Evolutionary conservation across 1,140 invertebrate genomes (phyloP).

Genomic region (Sminthurides bifidus): DNA sequence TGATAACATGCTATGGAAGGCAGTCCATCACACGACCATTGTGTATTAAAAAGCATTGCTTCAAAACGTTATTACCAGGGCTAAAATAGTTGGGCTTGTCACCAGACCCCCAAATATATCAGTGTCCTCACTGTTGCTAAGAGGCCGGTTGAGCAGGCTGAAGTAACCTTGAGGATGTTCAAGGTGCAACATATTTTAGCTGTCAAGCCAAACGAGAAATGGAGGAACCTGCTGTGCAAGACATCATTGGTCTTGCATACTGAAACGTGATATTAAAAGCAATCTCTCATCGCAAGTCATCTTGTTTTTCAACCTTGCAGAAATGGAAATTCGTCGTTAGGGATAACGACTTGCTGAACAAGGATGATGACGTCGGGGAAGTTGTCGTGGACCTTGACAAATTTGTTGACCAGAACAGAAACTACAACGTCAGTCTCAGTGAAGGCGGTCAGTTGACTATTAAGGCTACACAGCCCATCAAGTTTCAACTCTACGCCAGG

Average conservation of each 20-base stretch:
- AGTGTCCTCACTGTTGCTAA: not conserved
- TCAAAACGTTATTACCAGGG: too few relatives aligned
- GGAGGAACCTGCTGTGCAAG: not conserved
- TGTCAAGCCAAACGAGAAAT: not conserved
- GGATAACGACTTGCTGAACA: constrained; percentile 3
- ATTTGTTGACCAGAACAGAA: constrained; percentile 20
- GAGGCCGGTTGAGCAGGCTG: not conserved
- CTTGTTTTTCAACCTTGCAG: not conserved
- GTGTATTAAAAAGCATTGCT: too few relatives aligned
- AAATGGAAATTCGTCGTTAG: constrained; percentile 6
- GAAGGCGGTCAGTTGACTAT: constrained; percentile 13
- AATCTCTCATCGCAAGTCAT: not conserved
- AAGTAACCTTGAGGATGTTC: not conserved
- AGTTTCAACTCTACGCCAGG: constrained; percentile 18
- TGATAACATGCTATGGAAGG: too few relatives aligned
- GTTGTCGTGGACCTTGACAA: constrained; percentile 13
- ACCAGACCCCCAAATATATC: too few relatives aligned
- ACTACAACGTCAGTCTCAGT: constrained; percentile 6
- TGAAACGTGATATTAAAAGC: not conserved
- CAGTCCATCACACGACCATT: too few relatives aligned
- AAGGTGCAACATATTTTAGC: not conserved
- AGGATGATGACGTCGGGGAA: constrained; percentile 13
- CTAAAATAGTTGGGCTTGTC: not conserved
- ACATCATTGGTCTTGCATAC: not conserved
- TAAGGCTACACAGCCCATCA: constrained; percentile 9